Evolutionary conservation across 2,797 vertebrate genomes (phyloP), one percentile per base, ranked within the genome.

Genomic region (Thripadectes ignobilis): DNA sequence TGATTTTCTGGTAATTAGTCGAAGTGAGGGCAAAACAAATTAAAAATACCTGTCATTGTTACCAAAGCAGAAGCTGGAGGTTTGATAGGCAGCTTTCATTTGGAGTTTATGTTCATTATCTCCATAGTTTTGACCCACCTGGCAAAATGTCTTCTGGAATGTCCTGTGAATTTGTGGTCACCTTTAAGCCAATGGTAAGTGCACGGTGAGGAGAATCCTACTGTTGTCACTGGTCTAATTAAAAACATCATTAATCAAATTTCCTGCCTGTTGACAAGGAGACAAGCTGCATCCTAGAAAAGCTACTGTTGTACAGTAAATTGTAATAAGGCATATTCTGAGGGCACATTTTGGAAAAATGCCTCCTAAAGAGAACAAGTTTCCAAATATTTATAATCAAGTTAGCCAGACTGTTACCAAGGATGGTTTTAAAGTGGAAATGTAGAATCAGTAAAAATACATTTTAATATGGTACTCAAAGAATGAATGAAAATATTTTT

Each of bases 161-260:
- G 99, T 98, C 99, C 87, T 99, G 98, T 92, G 98, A 99, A 72
- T 88, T 98, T 16, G 88, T 98, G 27, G 98, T 98, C 72, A 97
- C 98, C 45, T 99, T 99, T 97, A 98, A 98, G 81, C 99, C 99
- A 32, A 94, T 96, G 98, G 99, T 99, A 92, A 98, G 98, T 98
- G 59, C 20, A 22, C 26, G 30, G 1, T 29, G 55, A 34, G 32
- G 39, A 85, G 39, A 69, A n/a, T 74, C 30, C 32, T 43, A 2
- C 11, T 49, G 3, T 21, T 59, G 30, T 4, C 51, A 54, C 23
- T 32, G 20, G 16, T 14, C 27, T 73, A 49, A 80, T 61, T 41
- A 41, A 85, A 89, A 57, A 11, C 24, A 30, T 41, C 16, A 32
- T 22, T 67, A 27, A 65, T 9, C 55, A 12, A 45, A 38, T 61